Evolutionary conservation across 2,113 vertebrate genomes (phyloP), one percentile per base, ranked within the genome.

Genomic region (Cheirogaleus medius): DNA sequence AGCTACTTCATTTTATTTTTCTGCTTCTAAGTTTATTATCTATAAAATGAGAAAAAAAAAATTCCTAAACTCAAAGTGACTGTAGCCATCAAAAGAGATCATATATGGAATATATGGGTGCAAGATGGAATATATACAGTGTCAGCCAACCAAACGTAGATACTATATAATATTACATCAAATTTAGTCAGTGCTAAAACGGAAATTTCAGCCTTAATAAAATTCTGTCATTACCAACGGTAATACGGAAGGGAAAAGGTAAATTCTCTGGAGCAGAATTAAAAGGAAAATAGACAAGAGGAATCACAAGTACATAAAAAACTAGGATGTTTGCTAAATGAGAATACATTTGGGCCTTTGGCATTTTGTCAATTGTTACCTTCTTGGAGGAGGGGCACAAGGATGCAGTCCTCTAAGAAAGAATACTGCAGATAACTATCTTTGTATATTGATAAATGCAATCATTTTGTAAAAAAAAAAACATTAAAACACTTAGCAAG

Each of bases 21-120:
- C 80, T 49, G 63, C 10, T 64, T 37, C 63, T 58, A 86, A 87
- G 34, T 56, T 69, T 37, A 44, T 54, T 69, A 87, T 23, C n/a
- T 93, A 34, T 77, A 91, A 91, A 93, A 87, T 23, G 23, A 68
- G 42, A 90, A 87, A 54, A 87, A 87, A 12, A 93, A 90, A 54
- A 37, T 82, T 90, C 68, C 18, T 63, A 90, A 87, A 54, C 27
- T 90, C 76, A 77, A 60, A 32, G 20, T 34, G 66, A 58, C 27
- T 93, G 37, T 10, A 81, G 74, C 56, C n/a, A 76, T 44, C 47
- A 21, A 64, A 27, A 93, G n/a, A 74, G 39, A 74, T 73, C 15
- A 29, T 42, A 58, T 21, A n/a, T 17, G 27, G 8, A 63, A 39
- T 44, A 66, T 17, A 66, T 13, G 5, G 13, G 47, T 29, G 47